These are phyloP conservation scores for Parapsyche elsis DNA, from an alignment of 1,140 invertebrate species.

Conservation along the genomic window DNA sequence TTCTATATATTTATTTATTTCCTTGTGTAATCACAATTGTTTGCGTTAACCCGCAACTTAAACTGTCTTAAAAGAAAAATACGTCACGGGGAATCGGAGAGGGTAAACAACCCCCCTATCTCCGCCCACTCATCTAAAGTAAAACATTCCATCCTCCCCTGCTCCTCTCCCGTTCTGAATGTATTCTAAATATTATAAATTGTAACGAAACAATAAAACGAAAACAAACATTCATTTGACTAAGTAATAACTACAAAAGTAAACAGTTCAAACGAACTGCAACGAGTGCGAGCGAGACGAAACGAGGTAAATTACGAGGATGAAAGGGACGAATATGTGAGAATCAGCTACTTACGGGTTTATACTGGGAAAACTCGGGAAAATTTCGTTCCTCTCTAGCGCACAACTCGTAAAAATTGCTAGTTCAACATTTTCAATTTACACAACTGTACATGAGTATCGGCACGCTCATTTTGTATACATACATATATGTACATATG, in stretches of 20 bases:
- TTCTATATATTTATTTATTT: slow-evolving; percentile 28
- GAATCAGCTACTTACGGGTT: neutral
- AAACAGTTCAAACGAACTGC: slow-evolving; percentile 47
- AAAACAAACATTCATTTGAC: slow-evolving; percentile 56
- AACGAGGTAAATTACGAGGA: neutral
- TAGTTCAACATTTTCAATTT: slow-evolving; percentile 44
- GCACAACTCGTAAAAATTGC: slow-evolving; percentile 41
- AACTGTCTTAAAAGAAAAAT: slow-evolving; percentile 41
- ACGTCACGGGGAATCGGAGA: neutral
- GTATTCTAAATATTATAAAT: slow-evolving; percentile 52
- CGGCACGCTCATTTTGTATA: neutral
- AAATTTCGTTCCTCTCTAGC: slow-evolving; percentile 39
- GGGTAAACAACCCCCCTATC: slow-evolving; percentile 9
- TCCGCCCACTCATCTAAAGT: neutral
- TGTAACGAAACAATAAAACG: slow-evolving; percentile 53
- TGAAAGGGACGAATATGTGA: slow-evolving; percentile 3
- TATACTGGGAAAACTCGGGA: neutral
- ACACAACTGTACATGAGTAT: neutral
- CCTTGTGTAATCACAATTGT: slow-evolving; percentile 37
- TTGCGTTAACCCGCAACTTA: slow-evolving; percentile 40
- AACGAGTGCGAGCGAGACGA: slow-evolving; percentile 7
- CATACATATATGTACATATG: neutral
- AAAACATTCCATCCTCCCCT: slow-evolving; percentile 10
- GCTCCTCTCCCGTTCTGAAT: slow-evolving; percentile 3
- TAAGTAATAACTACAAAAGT: slow-evolving; percentile 55